A percentile compares a stretch with the other conserved stretches of the same genome.
Evolutionary conservation across 2,888 invertebrate species (phyloP).

Genomic region (Nymphalis c-album): DNA sequence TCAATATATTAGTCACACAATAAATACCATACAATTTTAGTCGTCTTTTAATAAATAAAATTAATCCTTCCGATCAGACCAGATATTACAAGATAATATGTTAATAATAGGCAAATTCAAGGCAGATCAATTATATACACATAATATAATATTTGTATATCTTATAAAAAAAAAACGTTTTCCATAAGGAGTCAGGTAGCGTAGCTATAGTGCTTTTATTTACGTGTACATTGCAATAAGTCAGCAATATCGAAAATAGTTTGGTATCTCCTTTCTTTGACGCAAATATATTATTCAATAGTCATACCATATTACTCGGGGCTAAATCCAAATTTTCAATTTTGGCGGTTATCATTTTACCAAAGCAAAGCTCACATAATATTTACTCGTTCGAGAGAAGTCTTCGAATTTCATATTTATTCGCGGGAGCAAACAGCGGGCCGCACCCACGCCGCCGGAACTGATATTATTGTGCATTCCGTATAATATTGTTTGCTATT

Average conservation of each 20-base stretch:
- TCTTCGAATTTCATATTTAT: conserved; percentile 82
- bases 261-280: not conserved
- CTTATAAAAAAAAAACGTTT: too few species aligned
- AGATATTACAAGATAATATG: too few species aligned
- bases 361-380: conserved; percentile 78
- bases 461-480: conserved; percentile 82
- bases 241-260: not conserved
- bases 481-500: conserved; percentile 82
- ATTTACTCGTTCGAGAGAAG: conserved; percentile 74
- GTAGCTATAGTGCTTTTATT: too few species aligned
- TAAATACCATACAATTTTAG: too few species aligned
- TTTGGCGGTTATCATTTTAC: conserved; percentile 80
- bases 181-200: too few species aligned
- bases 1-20: too few species aligned
- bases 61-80: too few species aligned
- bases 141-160: too few species aligned
- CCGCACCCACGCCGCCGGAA: conserved; percentile 72
- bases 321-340: conserved; percentile 78
- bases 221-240: too few species aligned
- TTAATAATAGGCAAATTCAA: too few species aligned
- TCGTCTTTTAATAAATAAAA: too few species aligned
- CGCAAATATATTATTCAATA: conserved; percentile 26
- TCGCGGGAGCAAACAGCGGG: conserved; percentile 71
- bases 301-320: conserved; percentile 55
- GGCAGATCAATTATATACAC: too few species aligned